Evolutionary conservation across 2,797 vertebrate species (phyloP).

Genomic region (Scleropages formosus): DNA sequence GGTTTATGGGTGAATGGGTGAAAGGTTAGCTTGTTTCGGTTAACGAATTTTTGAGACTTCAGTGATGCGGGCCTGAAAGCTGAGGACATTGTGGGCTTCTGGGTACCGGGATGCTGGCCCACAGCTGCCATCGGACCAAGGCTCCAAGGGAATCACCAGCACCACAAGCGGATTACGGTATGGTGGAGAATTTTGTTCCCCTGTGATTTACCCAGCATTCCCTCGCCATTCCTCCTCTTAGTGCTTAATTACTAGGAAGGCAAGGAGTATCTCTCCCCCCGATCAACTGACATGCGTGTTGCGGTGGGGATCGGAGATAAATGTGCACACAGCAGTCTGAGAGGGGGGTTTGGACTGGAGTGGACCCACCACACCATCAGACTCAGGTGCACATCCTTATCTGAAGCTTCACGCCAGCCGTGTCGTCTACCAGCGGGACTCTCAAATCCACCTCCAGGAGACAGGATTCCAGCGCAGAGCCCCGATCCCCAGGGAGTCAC

Average conservation of each 20-base stretch:
- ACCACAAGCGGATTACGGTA: slow-evolving; percentile 27
- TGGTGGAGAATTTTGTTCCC: slow-evolving; percentile 43
- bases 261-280: slow-evolving; percentile 51
- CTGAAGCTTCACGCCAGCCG: background rate
- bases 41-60: slow-evolving; percentile 6
- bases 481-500: slow-evolving; percentile 29
- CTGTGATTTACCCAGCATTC: slow-evolving; percentile 47
- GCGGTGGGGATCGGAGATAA: slow-evolving; percentile 11
- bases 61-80: slow-evolving; percentile 20
- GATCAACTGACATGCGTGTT: slow-evolving; percentile 38
- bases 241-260: slow-evolving; percentile 70
- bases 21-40: slow-evolving; percentile 32
- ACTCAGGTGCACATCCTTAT: slow-evolving; percentile 4
- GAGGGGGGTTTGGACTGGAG: background rate
- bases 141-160: slow-evolving; percentile 12
- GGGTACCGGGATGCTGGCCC: slow-evolving; percentile 33
- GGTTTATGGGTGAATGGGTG: slow-evolving; percentile 27
- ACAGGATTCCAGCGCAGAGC: slow-evolving; percentile 32
- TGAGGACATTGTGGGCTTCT: slow-evolving; percentile 7
- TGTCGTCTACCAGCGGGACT: background rate
- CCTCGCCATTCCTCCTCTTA: slow-evolving; percentile 52
- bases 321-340: background rate
- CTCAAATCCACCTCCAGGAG: slow-evolving; percentile 19
- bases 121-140: slow-evolving; percentile 27
- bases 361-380: background rate